Percentiles rank a stretch among this genome's conserved stretches.
These are phyloP conservation scores for Seriola aureovittata DNA, from an alignment of 2,113 vertebrate genomes.

Conservation along the genomic window DNA sequence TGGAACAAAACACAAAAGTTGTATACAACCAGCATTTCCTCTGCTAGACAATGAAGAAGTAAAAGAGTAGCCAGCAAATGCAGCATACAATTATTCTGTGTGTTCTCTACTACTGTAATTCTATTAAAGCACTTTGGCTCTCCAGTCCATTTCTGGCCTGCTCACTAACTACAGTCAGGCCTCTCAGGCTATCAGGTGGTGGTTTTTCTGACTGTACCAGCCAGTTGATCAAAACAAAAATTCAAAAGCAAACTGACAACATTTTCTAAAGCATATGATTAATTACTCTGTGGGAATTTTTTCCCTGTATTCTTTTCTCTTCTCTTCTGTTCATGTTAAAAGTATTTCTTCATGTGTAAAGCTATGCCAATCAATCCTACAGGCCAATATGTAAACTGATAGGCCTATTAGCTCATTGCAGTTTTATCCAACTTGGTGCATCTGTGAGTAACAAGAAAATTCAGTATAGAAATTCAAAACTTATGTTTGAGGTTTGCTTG, in stretches of 20 bases:
- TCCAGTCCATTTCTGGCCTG: not conserved
- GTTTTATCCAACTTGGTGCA: too few relatives aligned
- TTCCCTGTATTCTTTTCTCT: not conserved
- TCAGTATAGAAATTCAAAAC: too few relatives aligned
- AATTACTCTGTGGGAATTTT: not conserved
- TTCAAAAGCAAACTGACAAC: not conserved
- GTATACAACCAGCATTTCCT: not conserved
- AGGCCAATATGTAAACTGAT: too few relatives aligned
- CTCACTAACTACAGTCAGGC: not conserved
- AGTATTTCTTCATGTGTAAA: not conserved
- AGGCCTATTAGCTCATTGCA: too few relatives aligned
- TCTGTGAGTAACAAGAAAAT: too few relatives aligned
- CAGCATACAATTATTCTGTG: not conserved
- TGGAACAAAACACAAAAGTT: constrained; percentile 16
- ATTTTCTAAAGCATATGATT: not conserved
- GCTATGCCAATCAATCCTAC: not conserved
- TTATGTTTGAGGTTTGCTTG: too few relatives aligned
- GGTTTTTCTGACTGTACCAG: not conserved
- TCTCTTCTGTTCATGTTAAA: not conserved
- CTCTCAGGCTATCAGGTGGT: not conserved
- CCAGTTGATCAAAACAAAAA: not conserved
- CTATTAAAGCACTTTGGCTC: not conserved
- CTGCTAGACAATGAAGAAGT: constrained; percentile 9
- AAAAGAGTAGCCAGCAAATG: not conserved
- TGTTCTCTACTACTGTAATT: not conserved